Conservation (phyloP, 2,797 vertebrate genomes). For the Falco peregrinus region DNA sequence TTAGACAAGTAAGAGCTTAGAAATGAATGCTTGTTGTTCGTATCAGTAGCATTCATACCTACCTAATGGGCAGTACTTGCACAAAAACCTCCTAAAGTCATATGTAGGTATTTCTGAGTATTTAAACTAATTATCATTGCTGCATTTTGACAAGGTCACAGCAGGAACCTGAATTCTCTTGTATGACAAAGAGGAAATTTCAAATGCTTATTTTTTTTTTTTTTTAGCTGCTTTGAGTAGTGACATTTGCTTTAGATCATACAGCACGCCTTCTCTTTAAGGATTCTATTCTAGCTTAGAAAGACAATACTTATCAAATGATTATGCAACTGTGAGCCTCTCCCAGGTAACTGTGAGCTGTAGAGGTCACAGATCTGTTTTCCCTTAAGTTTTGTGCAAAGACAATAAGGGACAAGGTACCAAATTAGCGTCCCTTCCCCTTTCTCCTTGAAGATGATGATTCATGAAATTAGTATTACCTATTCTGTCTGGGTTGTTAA, state of each 20-base stretch:
- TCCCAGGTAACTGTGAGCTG: neutral
- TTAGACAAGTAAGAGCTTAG: neutral
- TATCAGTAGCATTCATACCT: fast-evolving
- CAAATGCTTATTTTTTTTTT: neutral
- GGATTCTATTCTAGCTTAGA: neutral
- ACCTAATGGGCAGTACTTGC: neutral
- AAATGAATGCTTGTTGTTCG: neutral
- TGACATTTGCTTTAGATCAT: neutral
- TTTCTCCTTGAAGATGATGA: neutral
- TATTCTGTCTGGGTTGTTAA: neutral
- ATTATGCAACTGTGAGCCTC: neutral
- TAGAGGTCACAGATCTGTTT: neutral
- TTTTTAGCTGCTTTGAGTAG: neutral
- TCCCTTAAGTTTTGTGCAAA: neutral
- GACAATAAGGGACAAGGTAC: neutral
- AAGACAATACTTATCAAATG: neutral
- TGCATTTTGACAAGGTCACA: neutral
- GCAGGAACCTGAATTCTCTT: neutral
- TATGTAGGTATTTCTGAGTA: neutral
- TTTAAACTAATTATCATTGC: neutral
- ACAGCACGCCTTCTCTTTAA: neutral
- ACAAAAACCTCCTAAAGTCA: neutral
- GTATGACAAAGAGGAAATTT: neutral
- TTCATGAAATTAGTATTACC: neutral
- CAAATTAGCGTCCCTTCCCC: neutral